Conservation (phyloP, 2,113 vertebrate species). For the Corythaixoides concolor region DNA sequence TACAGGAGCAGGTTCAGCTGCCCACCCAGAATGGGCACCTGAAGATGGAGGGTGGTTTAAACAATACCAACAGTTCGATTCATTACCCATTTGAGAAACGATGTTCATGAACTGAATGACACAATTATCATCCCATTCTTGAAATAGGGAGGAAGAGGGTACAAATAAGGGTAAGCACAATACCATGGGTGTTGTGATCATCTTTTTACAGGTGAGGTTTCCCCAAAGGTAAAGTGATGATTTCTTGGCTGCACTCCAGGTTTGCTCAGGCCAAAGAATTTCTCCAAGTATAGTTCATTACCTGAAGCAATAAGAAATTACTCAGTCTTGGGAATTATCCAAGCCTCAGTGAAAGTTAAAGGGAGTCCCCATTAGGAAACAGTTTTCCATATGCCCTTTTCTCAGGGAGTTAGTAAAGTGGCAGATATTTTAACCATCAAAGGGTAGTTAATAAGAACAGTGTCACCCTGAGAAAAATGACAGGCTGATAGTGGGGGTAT, state of each 20-base stretch:
- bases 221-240: rapidly evolving
- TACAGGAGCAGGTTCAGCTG: not conserved
- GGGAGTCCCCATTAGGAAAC: not conserved
- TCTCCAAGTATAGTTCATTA: not conserved
- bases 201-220: not conserved
- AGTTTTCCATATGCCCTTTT: not conserved
- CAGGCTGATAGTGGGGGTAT: not conserved
- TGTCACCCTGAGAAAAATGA: not conserved
- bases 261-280: not conserved
- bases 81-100: not conserved
- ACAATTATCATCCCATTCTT: not conserved
- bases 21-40: not conserved
- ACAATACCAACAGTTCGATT: not conserved
- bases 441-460: not conserved
- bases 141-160: not conserved
- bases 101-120: not conserved
- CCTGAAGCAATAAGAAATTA: not conserved
- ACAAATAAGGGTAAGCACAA: not conserved
- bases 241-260: not conserved
- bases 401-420: not conserved
- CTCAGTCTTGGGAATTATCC: not conserved
- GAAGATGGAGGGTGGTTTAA: not conserved
- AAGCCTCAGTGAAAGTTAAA: not conserved
- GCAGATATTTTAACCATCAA: not conserved
- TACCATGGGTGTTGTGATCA: not conserved